Base-by-base conservation (phyloP, 2,888 invertebrate genomes). In the Zygaena filipendulae region DNA sequence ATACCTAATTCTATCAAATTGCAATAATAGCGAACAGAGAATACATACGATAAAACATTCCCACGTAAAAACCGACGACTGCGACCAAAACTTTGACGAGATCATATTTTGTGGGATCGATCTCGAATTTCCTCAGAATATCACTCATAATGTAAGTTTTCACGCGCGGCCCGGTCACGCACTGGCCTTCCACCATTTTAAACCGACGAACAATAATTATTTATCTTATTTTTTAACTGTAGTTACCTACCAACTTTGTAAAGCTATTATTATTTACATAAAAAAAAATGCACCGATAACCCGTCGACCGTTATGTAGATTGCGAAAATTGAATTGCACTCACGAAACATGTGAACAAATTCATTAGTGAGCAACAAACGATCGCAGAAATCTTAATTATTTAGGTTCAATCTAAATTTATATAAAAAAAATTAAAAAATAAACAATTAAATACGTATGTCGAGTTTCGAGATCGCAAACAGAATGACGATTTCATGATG, bases 131-230 rank as follows among this genome's bases (percentile, higher is more conserved):
- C 49, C 69, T 71, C 50, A 74, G 52, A 25, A 75, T 39, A 46
- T 75, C 74, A 66, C 77, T 77, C 77, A 77, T 77, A 53, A 75
- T 74, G 69, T 63, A 71, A 38, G 67, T 61, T 54, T 68, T 75
- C 42, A 66, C 59, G 26, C 60, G 59, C 42, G 42, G 64, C 54
- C 69, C 47, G 34, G 64, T 63, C 37, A 49, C 61, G 37, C 75
- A 79, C 68, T 72, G 64, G 46, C 45, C 61, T 48, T 77, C 64
- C 38, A 66, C 72, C 75, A 79, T 75, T 29, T 45, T 52, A 41
- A 35, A 45, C 45, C n/a, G n/a, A 27, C 43, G 36, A 40, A 47
- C n/a, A 43, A 39, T 30, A n/a, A n/a, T n/a, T n/a, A n/a, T 18
- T 41, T 50, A 52, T 52, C 45, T 42, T 43, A 43, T 44, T 41